Evolutionary conservation across 2,888 invertebrate species (phyloP).

Genomic region (Ephialtes manifestator): DNA sequence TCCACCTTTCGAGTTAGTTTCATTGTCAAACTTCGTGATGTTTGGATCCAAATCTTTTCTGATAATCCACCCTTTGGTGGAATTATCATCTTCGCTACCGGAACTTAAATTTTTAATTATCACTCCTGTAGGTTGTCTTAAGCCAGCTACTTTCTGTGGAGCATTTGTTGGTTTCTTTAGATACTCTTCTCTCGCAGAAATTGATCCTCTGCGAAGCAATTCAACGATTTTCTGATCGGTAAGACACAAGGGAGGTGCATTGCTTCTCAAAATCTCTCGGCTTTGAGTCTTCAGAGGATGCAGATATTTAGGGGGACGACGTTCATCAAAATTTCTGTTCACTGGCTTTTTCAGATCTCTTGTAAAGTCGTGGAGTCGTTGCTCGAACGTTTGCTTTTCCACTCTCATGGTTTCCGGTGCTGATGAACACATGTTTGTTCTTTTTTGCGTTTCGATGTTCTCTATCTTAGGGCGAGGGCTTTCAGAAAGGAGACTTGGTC

Average conservation of each 20-base stretch:
- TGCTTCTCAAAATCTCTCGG: conserved; percentile 50
- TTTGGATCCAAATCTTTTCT: background rate
- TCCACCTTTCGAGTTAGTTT: background rate
- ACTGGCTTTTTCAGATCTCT: conserved; percentile 20
- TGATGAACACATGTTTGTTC: conserved; percentile 69
- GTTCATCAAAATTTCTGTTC: conserved; percentile 47
- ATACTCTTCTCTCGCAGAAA: conserved; percentile 52
- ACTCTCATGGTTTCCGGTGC: conserved; percentile 57
- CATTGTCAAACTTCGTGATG: background rate
- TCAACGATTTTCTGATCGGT: conserved; percentile 49
- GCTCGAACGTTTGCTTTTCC: conserved; percentile 20
- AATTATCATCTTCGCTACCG: conserved; percentile 70
- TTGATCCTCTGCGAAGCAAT: conserved; percentile 51
- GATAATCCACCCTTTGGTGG: conserved; percentile 12
- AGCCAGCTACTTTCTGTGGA: conserved; percentile 11
- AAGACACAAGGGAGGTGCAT: conserved; percentile 60
- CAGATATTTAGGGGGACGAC: conserved; percentile 48
- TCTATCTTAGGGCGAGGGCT: conserved; percentile 21
- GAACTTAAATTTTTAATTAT: conserved; percentile 75
- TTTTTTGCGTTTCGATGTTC: conserved; percentile 72
- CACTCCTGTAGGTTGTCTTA: conserved; percentile 54
- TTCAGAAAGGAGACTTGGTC: background rate
- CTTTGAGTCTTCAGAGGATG: conserved; percentile 30
- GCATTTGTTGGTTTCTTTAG: conserved; percentile 23
- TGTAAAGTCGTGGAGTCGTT: background rate